phyloP scores from a whole-genome alignment of 2,888 invertebrate species.

The Zaprionus bogoriensis region DNA sequence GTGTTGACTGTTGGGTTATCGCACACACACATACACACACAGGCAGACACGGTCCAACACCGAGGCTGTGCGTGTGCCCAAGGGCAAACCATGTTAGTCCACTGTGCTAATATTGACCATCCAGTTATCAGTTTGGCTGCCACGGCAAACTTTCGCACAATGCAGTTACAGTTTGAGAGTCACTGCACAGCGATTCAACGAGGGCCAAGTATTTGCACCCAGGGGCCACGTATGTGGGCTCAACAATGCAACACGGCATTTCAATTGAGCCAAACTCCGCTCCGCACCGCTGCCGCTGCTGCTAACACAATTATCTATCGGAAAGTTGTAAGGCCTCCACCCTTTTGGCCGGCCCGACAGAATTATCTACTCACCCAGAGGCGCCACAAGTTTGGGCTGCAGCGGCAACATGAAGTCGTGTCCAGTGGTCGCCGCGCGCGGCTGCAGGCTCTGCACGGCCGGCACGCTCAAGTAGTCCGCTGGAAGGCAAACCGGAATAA shows the following conservation, averaged over 20 bases:
- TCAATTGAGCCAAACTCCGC: background rate
- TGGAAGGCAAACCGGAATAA: conserved; percentile 61
- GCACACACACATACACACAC: conserved; percentile 37
- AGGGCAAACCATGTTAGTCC: background rate
- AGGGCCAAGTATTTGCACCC: conserved; percentile 13
- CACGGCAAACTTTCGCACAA: background rate
- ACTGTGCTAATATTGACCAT: conserved; percentile 41
- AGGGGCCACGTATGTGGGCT: conserved; percentile 39
- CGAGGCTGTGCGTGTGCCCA: background rate
- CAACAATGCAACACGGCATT: conserved; percentile 33
- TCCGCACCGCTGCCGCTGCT: background rate
- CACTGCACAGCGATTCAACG: background rate
- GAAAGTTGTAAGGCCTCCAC: too few species aligned
- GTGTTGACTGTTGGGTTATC: conserved; percentile 64
- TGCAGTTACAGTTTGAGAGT: background rate
- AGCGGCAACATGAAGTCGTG: conserved; percentile 88
- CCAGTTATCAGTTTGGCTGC: conserved; percentile 35
- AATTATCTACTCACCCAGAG: conserved; percentile 79
- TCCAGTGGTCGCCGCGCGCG: conserved; percentile 88
- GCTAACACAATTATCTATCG: conserved; percentile 58
- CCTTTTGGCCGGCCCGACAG: background rate
- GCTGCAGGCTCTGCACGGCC: conserved; percentile 85
- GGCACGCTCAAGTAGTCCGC: conserved; percentile 85
- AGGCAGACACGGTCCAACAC: background rate
- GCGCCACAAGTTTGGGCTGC: conserved; percentile 87